Base-by-base conservation (phyloP, 1,140 invertebrate species). In the Nephotettix cincticeps region DNA sequence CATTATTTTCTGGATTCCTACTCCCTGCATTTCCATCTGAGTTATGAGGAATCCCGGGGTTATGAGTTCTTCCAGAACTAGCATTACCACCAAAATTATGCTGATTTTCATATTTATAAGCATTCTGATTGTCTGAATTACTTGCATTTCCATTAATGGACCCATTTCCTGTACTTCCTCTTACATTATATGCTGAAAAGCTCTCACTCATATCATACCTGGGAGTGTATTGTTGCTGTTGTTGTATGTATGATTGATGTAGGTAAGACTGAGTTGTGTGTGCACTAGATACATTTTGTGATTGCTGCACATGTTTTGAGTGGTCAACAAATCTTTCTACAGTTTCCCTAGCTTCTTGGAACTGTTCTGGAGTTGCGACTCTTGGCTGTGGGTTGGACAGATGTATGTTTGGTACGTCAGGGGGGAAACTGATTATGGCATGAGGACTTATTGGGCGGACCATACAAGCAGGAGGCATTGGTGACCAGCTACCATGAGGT, bases 351-450 rank as follows among this genome's bases (percentile, higher is more conserved):
- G 47, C 47, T 51, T n/a, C 47, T 51, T 51, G 47, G 21, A 51
- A 51, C 47, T 51, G 47, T 51, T 51, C 47, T 6, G 47, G 47
- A 19, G 47, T 51, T 19, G 47, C 47, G 19, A n/a, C 19, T 4
- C 47, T 17, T 6, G 47, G 69, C 17, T 71, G 70, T 27, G 71
- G 69, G 19, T 2, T 51, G 30, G 21, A 43, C n/a, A 23, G 51
- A 32, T 4, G 47, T 23, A 19, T 47, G 17, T 17, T 47, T 29
- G 76, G 75, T 17, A 77, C 47, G 21, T 77, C 69, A 14, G 77
- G 76, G 21, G 77, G 77, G 40, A 77, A 77, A 13, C 71, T 66
- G 1, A 77, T 58, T 3, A 72, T 47, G 27, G 73, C 74, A 29
- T 66, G 58, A 0, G 77, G 75, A 17, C 73, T 74, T 9, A 75